phyloP scores from a whole-genome alignment of 2,888 invertebrate species.

The Podotricha telesiphe region DNA sequence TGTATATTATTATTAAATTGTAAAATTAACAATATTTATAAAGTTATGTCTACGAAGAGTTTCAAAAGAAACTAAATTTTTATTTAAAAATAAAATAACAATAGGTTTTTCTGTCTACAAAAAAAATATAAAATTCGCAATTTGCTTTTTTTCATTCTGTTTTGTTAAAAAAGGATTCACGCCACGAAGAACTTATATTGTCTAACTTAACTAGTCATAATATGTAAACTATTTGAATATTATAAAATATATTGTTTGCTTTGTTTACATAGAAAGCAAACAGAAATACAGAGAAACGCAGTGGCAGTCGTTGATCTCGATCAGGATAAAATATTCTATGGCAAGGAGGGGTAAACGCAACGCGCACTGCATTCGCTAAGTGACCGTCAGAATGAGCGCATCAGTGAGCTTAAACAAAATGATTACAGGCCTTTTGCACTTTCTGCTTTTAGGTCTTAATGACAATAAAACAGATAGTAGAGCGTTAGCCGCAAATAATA shows the following conservation, averaged over 20 bases:
- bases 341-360: conserved; percentile 51
- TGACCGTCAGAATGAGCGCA: conserved; percentile 67
- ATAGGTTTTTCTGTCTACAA: no score
- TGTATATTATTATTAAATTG: not conserved
- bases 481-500: conserved; percentile 4
- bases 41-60: no score
- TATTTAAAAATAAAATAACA: no score
- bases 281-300: conserved; percentile 33
- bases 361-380: conserved; percentile 52
- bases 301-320: conserved; percentile 31
- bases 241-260: conserved; percentile 1
- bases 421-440: conserved; percentile 32
- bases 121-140: no score
- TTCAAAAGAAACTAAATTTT: no score
- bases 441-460: not conserved
- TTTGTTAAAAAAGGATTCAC: no score
- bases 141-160: no score
- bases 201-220: not conserved
- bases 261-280: conserved; percentile 18
- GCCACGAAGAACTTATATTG: not conserved
- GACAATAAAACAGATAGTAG: conserved; percentile 3
- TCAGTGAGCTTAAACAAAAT: conserved; percentile 50
- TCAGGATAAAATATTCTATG: conserved; percentile 36
- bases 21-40: not conserved
- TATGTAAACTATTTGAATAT: not conserved